Evolutionary conservation across 2,113 vertebrate genomes (phyloP), one percentile per base, ranked within the genome.

Genomic region (Periophthalmus modestus): DNA sequence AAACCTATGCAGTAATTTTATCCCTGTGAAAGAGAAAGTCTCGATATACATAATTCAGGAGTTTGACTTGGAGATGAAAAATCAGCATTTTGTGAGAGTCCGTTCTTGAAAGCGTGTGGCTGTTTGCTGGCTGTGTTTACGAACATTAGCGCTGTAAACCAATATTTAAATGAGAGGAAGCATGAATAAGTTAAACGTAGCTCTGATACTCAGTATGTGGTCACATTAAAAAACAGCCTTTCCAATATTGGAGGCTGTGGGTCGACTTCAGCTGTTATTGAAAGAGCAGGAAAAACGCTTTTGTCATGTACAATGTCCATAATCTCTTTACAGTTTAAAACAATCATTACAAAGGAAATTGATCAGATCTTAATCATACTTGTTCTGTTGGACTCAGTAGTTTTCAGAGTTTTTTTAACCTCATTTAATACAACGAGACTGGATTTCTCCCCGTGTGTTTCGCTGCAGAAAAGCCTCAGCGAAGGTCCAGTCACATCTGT

Each of bases 21-120:
- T 46, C 74, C 39, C 66, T 61, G 46, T 66, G 71, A 83, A 79
- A 65, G 73, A 84, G 84, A 65, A 70, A 76, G 77, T 88, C 83
- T 82, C 79, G 66, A 46, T 24, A 79, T 91, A 43, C 87, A 91
- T 91, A 79, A 90, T 91, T 88, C 57, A 89, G 19, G 39, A 57
- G 61, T 80, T 80, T 55, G 78, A 71, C 54, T 84, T 66, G 11
- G 54, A 87, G 79, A 84, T 85, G 79, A 82, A 82, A 79, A 83
- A 76, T 74, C 76, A 70, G 79, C 88, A 85, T 87, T 82, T 87
- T 78, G 72, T 79, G 82, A 68, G 71, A 76, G 83, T 82, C 72
- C 80, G 59, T 59, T 69, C 71, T 82, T 83, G 74, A 69, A 83
- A 82, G 82, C 65, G 68, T 70, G 69, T 18, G 52, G 80, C 77